phyloP scores from a whole-genome alignment of 53 echinoderm and acorn worm genomes.

The Antedon mediterranea region DNA sequence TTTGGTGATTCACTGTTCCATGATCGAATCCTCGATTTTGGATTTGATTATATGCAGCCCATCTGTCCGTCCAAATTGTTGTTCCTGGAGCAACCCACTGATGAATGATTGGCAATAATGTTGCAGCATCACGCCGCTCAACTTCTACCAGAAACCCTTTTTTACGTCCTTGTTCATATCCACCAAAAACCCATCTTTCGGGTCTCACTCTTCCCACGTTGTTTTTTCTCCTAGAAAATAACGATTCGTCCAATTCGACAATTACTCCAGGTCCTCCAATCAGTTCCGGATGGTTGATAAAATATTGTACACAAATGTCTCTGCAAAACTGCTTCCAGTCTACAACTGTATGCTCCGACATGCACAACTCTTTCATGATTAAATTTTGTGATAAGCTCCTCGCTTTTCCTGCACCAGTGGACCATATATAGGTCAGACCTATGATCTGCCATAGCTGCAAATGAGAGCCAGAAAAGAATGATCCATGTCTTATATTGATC shows the following conservation, averaged over 20 bases:
- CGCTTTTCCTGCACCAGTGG: background rate
- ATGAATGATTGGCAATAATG: conserved; percentile 5
- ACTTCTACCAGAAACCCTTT: conserved; percentile 11
- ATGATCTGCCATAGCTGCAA: conserved; percentile 14
- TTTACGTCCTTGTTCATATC: conserved; percentile 9
- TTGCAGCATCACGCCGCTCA: conserved; percentile 9
- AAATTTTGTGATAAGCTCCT: background rate
- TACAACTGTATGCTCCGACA: background rate
- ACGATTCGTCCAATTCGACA: conserved; percentile 5
- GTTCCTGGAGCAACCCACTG: conserved; percentile 22
- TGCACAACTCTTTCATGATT: too few relatives aligned
- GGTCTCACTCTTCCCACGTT: background rate
- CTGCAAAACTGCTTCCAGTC: conserved; percentile 17
- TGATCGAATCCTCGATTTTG: background rate
- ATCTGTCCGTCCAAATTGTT: conserved; percentile 6
- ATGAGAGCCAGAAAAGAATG: conserved; percentile 3
- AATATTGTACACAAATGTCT: conserved; percentile 6
- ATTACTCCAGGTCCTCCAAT: conserved; percentile 8
- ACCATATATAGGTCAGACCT: conserved; percentile 3
- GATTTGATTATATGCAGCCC: background rate
- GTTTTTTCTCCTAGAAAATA: background rate
- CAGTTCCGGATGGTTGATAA: background rate
- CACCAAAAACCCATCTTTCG: conserved; percentile 15
- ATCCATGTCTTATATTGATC: background rate
- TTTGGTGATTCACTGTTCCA: conserved; percentile 1